phyloP scores from a whole-genome alignment of 1,140 invertebrate genomes.

The Drosophila asahinai region DNA sequence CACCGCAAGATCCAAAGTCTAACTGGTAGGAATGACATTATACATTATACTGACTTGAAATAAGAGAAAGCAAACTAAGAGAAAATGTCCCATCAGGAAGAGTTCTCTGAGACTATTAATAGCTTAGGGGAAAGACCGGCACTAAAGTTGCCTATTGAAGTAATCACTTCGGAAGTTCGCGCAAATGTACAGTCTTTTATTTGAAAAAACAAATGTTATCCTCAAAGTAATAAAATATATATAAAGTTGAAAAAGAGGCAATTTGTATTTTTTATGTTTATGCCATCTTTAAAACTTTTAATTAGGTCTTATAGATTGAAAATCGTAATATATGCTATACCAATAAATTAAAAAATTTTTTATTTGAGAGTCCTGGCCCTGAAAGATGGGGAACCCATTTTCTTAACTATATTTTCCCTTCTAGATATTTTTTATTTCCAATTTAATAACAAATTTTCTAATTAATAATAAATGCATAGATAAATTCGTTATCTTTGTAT shows the following conservation, averaged over 20 bases:
- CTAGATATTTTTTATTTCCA: too few relatives aligned
- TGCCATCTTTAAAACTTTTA: too few relatives aligned
- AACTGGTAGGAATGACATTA: too few relatives aligned
- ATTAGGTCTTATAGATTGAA: too few relatives aligned
- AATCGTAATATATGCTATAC: too few relatives aligned
- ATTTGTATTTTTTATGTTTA: background rate
- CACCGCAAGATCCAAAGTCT: too few relatives aligned
- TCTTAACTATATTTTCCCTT: too few relatives aligned
- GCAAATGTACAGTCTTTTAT: background rate
- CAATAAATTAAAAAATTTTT: too few relatives aligned
- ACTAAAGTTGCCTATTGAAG: background rate
- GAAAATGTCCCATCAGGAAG: background rate
- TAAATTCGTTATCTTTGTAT: background rate
- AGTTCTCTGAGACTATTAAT: background rate
- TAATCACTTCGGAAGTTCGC: background rate
- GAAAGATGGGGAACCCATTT: too few relatives aligned
- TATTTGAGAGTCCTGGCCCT: too few relatives aligned
- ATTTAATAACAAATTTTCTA: too few relatives aligned
- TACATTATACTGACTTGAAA: background rate
- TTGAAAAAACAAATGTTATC: background rate
- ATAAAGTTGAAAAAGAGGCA: background rate
- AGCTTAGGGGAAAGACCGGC: background rate
- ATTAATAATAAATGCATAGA: background rate
- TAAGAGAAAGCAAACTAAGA: slow-evolving; percentile 8
- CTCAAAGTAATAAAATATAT: background rate